These are phyloP conservation scores for Callosobruchus maculatus DNA, from an alignment of 2,888 invertebrate species.

Conservation along the genomic window DNA sequence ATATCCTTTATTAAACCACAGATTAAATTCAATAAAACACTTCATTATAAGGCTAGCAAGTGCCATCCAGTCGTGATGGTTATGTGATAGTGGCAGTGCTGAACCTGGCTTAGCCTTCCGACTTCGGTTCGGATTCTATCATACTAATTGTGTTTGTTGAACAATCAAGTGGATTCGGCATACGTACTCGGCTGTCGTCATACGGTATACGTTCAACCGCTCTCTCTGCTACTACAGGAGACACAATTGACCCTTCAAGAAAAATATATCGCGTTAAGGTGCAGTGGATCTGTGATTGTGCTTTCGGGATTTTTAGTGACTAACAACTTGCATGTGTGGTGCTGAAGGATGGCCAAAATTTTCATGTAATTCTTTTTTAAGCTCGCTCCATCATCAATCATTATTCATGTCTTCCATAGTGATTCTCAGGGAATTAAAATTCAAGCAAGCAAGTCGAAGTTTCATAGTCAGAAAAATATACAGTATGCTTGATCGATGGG, in stretches of 20 bases:
- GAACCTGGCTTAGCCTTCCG: slow-evolving; percentile 1
- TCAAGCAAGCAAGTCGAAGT: too few relatives aligned
- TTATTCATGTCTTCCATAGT: too few relatives aligned
- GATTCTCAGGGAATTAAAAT: too few relatives aligned
- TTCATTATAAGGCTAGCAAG: slow-evolving; percentile 16
- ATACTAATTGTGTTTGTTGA: slow-evolving; percentile 14
- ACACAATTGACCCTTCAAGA: not conserved
- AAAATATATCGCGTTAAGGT: not conserved
- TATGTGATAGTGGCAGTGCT: slow-evolving; percentile 15
- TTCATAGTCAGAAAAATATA: too few relatives aligned
- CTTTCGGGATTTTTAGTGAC: not conserved
- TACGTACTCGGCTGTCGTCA: not conserved
- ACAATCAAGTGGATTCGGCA: slow-evolving; percentile 3
- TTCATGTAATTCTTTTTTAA: not conserved
- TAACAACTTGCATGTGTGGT: not conserved
- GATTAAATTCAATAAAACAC: slow-evolving; percentile 22
- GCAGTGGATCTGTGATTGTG: not conserved
- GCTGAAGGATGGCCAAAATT: not conserved
- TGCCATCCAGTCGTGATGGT: slow-evolving; percentile 15
- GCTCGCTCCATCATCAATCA: too few relatives aligned
- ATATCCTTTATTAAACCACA: slow-evolving; percentile 23
- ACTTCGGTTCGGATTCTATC: slow-evolving; percentile 9
- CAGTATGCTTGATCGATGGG: too few relatives aligned
- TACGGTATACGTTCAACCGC: not conserved
- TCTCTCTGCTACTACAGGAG: not conserved